These are phyloP conservation scores for Crossocerus cetratus DNA, from an alignment of 2,888 invertebrate genomes.

Conservation along the genomic window DNA sequence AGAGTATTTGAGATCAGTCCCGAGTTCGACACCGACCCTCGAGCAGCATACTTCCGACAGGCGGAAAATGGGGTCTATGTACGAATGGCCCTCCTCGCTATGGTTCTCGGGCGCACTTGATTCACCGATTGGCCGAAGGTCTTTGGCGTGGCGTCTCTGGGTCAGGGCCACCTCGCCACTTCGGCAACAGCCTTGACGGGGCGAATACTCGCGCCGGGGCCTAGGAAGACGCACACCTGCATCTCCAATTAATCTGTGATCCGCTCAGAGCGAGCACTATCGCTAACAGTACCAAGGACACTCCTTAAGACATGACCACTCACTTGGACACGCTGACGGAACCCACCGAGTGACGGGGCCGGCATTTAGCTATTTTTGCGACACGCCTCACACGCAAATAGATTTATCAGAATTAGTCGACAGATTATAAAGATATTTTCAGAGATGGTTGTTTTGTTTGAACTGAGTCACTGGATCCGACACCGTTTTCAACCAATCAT, in stretches of 20 bases:
- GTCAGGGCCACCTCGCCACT: not conserved
- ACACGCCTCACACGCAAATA: no score
- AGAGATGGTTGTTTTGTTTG: no score
- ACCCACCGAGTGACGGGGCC: no score
- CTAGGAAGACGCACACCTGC: not conserved
- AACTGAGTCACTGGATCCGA: no score
- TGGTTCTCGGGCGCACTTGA: constrained; percentile 84
- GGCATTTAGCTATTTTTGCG: no score
- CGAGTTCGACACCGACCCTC: constrained; percentile 96
- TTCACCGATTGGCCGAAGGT: not conserved
- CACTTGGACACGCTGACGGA: no score
- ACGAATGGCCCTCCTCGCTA: constrained; percentile 96
- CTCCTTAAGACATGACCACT: not conserved
- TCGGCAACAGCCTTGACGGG: not conserved
- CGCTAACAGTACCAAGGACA: not conserved
- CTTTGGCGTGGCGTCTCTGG: not conserved
- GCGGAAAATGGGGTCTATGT: constrained; percentile 99
- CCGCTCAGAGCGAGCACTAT: constrained; percentile 2
- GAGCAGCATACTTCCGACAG: constrained; percentile 99
- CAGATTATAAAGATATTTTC: no score
- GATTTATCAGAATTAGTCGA: no score
- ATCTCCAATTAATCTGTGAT: constrained; percentile 41
- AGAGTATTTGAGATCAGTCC: constrained; percentile 95
- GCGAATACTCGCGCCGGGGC: not conserved
- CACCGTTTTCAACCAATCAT: no score